Evolutionary conservation across 2,113 vertebrate genomes (phyloP), one percentile per base, ranked within the genome.

Genomic region (Cacatua alba): DNA sequence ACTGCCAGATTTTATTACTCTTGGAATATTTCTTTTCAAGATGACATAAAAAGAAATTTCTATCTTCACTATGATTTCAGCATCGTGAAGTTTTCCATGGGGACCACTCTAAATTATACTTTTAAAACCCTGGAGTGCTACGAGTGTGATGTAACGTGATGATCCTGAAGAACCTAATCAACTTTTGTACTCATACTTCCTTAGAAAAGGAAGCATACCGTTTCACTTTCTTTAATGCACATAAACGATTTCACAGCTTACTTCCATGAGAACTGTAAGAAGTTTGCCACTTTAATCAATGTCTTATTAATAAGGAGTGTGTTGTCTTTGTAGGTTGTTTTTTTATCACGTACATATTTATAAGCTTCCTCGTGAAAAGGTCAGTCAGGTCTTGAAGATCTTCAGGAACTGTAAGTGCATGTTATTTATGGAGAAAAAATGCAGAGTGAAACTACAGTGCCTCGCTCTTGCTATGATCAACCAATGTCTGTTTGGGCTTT

Each of bases 91-190:
- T 68, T 92, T 90, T 48, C 52, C 24, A 28, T 21, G 35, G 69
- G 7, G 28, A 53, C 10, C 6, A 3, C n/a, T 63, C 37, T 65
- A 28, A 41, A 59, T 70, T 70, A 46, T 24, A 70, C 11, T 29
- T 80, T 13, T 44, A 53, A 72, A 49, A n/a, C 10, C 19, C 43
- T 64, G 25, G 25, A 51, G 53, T 17, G 13, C 0, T 1, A 16
- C 26, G 6, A 31, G 11, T 70, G 11, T 1, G 0, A 68, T 49
- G 7, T 53, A 63, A 28, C 0, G 0, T 64, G 53, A 70, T 7
- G 12, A 26, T 55, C 6, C 63, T 3, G 1, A 83, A 80, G 57
- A 83, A 49, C 8, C 4, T 39, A 13, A 53, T 39, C 2, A 5
- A 11, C 11, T 68, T 75, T 33, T 39, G 11, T 39, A 6, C 1